Percentiles rank a stretch among this genome's conserved stretches.
Conservation (phyloP, 1,140 invertebrate genomes). For the Antheraea pernyi region DNA sequence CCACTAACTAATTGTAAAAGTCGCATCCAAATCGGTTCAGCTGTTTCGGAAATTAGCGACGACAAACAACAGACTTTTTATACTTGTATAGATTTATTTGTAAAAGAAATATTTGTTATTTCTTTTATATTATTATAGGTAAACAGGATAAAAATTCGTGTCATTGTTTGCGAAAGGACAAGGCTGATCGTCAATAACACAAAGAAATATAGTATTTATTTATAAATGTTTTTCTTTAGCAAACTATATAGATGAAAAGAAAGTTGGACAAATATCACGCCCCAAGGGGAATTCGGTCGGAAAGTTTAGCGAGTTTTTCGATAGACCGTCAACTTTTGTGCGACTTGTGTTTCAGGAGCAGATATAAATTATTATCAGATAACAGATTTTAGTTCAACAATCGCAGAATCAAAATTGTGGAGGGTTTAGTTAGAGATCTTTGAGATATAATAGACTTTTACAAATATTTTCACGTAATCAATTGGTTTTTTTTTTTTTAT, state of each 20-base stretch:
- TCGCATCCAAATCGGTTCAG: too few species aligned
- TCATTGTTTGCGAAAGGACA: neutral
- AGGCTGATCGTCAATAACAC: neutral
- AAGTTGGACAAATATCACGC: neutral
- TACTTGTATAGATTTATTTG: too few species aligned
- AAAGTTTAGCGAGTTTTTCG: neutral
- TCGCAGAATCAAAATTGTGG: too few species aligned
- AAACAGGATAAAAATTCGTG: neutral
- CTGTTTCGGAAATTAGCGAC: too few species aligned
- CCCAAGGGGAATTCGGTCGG: neutral
- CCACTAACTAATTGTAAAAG: too few species aligned
- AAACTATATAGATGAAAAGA: neutral
- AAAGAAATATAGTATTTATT: neutral
- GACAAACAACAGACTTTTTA: too few species aligned
- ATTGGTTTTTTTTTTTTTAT: too few species aligned
- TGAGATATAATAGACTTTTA: too few species aligned
- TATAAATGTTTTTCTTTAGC: slow-evolving; percentile 3
- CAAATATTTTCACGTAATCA: too few species aligned
- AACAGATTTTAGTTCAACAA: neutral
- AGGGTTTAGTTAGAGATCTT: too few species aligned
- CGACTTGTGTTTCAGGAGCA: neutral
- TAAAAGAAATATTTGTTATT: too few species aligned
- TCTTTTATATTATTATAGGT: too few species aligned
- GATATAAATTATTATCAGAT: slow-evolving; percentile 2
- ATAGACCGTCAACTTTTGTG: neutral